phyloP scores from a whole-genome alignment of 2,797 vertebrate species.

The Cynopterus sphinx region DNA sequence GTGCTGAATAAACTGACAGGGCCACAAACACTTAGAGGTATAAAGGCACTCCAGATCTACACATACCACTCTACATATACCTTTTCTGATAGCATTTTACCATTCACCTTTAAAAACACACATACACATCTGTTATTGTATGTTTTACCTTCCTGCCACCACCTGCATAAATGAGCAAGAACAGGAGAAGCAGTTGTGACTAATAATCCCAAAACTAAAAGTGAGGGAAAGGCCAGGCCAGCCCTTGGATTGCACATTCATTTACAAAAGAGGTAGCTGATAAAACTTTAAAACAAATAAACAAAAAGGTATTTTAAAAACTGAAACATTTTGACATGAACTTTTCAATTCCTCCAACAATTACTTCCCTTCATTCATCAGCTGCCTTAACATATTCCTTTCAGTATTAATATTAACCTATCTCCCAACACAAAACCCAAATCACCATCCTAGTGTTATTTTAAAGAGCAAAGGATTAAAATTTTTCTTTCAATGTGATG shows the following conservation, averaged over 20 bases:
- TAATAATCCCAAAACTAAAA: not conserved
- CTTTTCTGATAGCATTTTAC: conserved; percentile 3
- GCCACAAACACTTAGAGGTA: not conserved
- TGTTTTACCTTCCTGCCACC: not conserved
- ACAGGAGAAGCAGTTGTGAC: not conserved
- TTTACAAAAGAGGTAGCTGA: conserved; percentile 22
- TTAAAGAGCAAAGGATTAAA: not conserved
- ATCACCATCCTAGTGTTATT: not conserved
- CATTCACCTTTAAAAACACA: not conserved
- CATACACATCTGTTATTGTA: not conserved
- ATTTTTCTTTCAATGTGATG: not conserved
- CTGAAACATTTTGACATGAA: not conserved
- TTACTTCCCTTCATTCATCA: not conserved
- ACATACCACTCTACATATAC: not conserved
- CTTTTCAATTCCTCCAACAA: not conserved
- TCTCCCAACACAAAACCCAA: not conserved
- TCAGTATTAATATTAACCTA: not conserved
- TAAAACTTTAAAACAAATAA: conserved; percentile 42
- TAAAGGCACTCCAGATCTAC: not conserved
- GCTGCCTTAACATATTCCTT: not conserved
- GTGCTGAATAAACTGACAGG: conserved; percentile 6
- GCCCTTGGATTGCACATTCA: not conserved
- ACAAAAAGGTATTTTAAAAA: not conserved
- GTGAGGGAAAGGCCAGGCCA: not conserved
- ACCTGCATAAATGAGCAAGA: not conserved